A percentile compares a stretch with the other conserved stretches of the same genome.
These are phyloP conservation scores for Pelobates fuscus DNA, from an alignment of 2,113 vertebrate genomes.

Conservation along the genomic window DNA sequence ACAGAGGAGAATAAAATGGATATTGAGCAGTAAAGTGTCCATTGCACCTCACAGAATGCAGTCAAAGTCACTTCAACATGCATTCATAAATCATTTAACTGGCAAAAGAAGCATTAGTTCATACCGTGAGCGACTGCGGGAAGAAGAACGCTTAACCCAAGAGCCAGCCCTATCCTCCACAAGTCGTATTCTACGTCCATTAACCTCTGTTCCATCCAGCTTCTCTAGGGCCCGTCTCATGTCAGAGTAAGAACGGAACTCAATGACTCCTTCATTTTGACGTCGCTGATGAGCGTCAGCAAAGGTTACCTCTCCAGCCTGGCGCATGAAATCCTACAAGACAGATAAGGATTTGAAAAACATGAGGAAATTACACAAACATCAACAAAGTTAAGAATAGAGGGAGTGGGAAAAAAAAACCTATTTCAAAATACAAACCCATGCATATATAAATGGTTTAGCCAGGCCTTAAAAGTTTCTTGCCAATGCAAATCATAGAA, in stretches of 20 bases:
- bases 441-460: too few relatives aligned
- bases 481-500: too few relatives aligned
- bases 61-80: too few relatives aligned
- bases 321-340: constrained; percentile 94
- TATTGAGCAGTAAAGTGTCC: too few relatives aligned
- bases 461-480: too few relatives aligned
- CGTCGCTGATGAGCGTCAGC: constrained; percentile 94
- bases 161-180: constrained; percentile 94
- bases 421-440: too few relatives aligned
- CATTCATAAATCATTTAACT: neutral
- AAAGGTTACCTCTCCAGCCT: constrained; percentile 96
- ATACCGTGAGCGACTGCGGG: constrained; percentile 89
- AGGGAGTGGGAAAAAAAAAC: too few relatives aligned
- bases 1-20: too few relatives aligned
- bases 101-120: neutral
- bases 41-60: too few relatives aligned
- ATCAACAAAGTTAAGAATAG: too few relatives aligned
- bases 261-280: constrained; percentile 94
- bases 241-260: constrained; percentile 94
- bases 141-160: constrained; percentile 84
- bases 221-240: constrained; percentile 98
- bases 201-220: constrained; percentile 93
- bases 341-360: neutral
- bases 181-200: constrained; percentile 93
- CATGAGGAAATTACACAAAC: too few relatives aligned